A percentile compares a stretch with the other conserved stretches of the same genome.
phyloP scores from a whole-genome alignment of 2,797 vertebrate species.

The Sitta carolinensis region DNA sequence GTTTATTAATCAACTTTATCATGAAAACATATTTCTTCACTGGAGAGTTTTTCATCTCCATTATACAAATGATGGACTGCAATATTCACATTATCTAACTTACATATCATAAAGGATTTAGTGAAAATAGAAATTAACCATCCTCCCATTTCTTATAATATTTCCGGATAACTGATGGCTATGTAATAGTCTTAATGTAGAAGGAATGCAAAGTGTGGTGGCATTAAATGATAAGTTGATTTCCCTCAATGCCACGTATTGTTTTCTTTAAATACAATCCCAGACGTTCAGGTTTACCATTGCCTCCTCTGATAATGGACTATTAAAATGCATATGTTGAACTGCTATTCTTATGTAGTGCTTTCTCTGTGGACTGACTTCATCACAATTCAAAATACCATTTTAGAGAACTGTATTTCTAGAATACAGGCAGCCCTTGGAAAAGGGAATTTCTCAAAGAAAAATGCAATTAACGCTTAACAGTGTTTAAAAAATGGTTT shows the following conservation, averaged over 20 bases:
- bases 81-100: not conserved
- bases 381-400: not conserved
- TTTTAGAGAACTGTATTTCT: not conserved
- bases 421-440: not conserved
- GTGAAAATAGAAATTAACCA: not conserved
- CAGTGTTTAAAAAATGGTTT: not conserved
- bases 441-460: not conserved
- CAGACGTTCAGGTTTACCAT: not conserved
- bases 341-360: not conserved
- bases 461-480: not conserved
- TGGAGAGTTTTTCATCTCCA: not conserved
- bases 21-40: not conserved
- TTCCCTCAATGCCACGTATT: not conserved
- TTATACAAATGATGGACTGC: not conserved
- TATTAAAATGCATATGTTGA: not conserved
- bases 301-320: not conserved
- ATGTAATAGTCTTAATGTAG: not conserved
- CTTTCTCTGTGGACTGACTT: not conserved
- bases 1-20: not conserved
- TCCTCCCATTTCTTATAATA: not conserved
- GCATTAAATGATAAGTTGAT: conserved; percentile 19
- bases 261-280: conserved; percentile 1
- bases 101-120: not conserved
- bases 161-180: not conserved
- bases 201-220: not conserved